Evolutionary conservation across 1,140 invertebrate genomes (phyloP).

Genomic region (Pseudomyrmex flavicornis): DNA sequence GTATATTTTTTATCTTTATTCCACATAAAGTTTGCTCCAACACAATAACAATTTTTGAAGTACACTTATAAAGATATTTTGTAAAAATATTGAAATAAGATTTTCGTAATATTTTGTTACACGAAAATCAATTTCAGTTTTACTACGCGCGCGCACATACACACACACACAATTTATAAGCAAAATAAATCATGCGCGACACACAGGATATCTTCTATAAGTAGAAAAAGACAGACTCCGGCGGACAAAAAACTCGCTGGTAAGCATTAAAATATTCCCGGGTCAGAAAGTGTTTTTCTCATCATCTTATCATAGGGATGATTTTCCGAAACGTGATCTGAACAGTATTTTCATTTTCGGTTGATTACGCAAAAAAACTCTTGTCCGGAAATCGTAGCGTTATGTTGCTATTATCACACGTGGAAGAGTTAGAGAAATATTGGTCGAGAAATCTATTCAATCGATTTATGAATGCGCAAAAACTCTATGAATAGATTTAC

Average conservation of each 20-base stretch:
- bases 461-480: conserved; percentile 16
- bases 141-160: background rate
- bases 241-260: conserved; percentile 37
- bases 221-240: conserved; percentile 1
- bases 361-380: conserved; percentile 12
- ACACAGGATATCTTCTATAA: background rate
- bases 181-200: background rate
- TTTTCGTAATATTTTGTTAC: background rate
- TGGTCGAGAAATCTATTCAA: background rate
- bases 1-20: background rate
- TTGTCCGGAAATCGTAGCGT: conserved; percentile 19
- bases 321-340: background rate
- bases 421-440: conserved; percentile 13
- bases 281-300: conserved; percentile 25
- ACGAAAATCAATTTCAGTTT: background rate
- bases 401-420: conserved; percentile 37
- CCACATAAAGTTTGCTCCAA: background rate
- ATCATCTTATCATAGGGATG: conserved; percentile 6
- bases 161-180: background rate
- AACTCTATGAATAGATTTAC: background rate
- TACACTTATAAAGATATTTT: background rate
- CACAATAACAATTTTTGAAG: background rate
- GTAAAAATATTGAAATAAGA: background rate
- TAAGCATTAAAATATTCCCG: conserved; percentile 62
- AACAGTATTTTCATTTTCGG: conserved; percentile 54